These are phyloP conservation scores for Myzus persicae DNA, from an alignment of 1,140 invertebrate species.

Conservation along the genomic window DNA sequence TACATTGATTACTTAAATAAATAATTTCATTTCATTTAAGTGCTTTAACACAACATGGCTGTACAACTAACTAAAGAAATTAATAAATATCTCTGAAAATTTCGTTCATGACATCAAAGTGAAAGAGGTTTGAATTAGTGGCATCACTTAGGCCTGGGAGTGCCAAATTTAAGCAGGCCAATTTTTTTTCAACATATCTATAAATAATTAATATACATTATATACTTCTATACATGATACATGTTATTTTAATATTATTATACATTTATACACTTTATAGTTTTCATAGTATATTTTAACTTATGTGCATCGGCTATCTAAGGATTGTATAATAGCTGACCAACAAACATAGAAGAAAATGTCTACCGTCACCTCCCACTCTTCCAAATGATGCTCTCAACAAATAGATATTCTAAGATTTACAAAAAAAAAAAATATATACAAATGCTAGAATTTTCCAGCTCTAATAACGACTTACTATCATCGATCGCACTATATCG, in stretches of 20 bases:
- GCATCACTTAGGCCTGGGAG: no score
- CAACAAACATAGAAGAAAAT: background rate
- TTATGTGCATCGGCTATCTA: background rate
- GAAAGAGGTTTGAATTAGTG: no score
- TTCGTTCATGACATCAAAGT: background rate
- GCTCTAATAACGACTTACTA: background rate
- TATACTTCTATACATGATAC: background rate
- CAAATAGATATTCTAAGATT: background rate
- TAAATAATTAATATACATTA: background rate
- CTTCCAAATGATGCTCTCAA: no score
- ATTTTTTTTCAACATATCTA: no score
- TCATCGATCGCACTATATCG: constrained; percentile 11
- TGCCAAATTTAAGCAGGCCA: no score
- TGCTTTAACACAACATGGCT: no score
- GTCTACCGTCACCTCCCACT: background rate
- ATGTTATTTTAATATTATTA: background rate
- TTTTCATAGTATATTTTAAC: background rate
- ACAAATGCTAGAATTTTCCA: background rate
- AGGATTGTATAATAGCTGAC: background rate
- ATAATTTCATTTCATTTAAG: no score
- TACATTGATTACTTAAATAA: no score
- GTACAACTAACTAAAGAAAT: no score
- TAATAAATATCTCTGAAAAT: background rate
- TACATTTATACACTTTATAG: background rate
- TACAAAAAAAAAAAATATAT: background rate